Conservation (phyloP, 2,113 vertebrate genomes). For the Peromyscus maniculatus region DNA sequence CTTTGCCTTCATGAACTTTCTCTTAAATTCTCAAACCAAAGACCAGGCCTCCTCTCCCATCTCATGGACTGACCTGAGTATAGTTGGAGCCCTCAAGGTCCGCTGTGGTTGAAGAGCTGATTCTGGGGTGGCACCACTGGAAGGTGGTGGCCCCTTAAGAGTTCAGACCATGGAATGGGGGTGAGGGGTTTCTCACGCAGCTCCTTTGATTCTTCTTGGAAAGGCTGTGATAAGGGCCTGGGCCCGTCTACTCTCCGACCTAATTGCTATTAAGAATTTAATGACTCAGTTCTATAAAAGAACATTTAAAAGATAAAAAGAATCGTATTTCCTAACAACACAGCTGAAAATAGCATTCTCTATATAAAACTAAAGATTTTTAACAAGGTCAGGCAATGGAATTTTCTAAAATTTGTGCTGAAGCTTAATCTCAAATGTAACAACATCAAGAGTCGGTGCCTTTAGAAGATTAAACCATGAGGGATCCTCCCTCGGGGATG, state of each 20-base stretch:
- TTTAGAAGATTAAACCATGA: neutral
- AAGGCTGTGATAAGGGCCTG: neutral
- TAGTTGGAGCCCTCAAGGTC: neutral
- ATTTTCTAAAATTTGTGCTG: neutral
- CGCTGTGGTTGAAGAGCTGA: neutral
- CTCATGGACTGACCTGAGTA: neutral
- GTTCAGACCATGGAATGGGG: neutral
- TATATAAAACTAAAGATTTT: slow-evolving; percentile 8
- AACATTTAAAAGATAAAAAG: slow-evolving; percentile 37
- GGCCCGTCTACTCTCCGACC: too few species aligned
- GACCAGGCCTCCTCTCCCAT: neutral
- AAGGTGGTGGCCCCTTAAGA: too few species aligned
- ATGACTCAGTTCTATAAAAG: neutral
- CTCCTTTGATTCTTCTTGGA: neutral
- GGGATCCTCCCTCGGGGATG: neutral
- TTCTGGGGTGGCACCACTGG: neutral
- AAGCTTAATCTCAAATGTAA: neutral
- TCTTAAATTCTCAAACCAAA: neutral
- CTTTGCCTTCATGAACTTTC: neutral
- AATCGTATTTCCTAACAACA: neutral
- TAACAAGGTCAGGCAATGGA: neutral
- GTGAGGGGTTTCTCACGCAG: neutral
- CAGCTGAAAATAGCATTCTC: neutral
- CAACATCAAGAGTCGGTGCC: neutral
- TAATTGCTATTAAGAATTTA: neutral